Conservation (phyloP, 1,140 invertebrate genomes). For the Drosophila pseudoobscura region DNA sequence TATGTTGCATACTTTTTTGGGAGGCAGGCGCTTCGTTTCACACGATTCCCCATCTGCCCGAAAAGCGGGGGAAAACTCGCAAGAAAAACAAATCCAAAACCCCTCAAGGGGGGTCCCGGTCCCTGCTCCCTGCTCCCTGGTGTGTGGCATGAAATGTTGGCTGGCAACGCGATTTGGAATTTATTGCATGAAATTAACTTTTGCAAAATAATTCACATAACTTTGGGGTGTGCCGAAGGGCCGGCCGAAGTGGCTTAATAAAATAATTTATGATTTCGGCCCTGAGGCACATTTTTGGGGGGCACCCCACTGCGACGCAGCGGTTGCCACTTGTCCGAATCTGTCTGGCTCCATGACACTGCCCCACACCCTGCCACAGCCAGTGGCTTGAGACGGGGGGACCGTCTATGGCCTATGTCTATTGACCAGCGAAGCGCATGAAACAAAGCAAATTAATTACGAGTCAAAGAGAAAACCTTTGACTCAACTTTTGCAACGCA, state of each 20-base stretch:
- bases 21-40: constrained; percentile 12
- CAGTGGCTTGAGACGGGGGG: no score
- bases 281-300: constrained; percentile 64
- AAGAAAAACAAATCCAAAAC: constrained; percentile 47
- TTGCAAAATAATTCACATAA: constrained; percentile 81
- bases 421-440: constrained; percentile 61
- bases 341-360: not conserved
- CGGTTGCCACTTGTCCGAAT: constrained; percentile 9
- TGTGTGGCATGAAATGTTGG: constrained; percentile 49
- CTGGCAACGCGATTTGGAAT: constrained; percentile 74
- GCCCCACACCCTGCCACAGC: no score
- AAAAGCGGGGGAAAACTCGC: no score
- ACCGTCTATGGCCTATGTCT: not conserved
- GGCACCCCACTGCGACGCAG: constrained; percentile 22
- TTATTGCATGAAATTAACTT: constrained; percentile 81
- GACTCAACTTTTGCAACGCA: constrained; percentile 62
- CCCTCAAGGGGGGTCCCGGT: constrained; percentile 11
- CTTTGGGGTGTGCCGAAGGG: constrained; percentile 65
- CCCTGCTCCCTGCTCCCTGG: not conserved
- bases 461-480: constrained; percentile 79
- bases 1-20: constrained; percentile 77
- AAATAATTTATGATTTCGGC: constrained; percentile 74
- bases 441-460: constrained; percentile 83
- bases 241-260: constrained; percentile 77
- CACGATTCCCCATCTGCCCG: not conserved